phyloP scores from a whole-genome alignment of 1,140 invertebrate species.

The Capitella teleta region DNA sequence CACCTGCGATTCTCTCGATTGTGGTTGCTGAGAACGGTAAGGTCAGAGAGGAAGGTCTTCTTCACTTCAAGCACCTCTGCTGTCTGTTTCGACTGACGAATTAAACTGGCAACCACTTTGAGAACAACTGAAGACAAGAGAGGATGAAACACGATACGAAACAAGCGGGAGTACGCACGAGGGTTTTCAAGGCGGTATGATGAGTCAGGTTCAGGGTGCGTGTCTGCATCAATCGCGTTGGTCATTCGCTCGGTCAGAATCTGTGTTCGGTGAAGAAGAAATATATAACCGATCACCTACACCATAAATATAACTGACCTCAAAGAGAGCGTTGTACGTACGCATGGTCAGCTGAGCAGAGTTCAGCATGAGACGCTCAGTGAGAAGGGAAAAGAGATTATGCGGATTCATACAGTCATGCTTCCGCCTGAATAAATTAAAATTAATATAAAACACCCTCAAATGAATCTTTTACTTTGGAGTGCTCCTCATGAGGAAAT shows the following conservation, averaged over 20 bases:
- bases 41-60: conserved; percentile 90
- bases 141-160: neutral
- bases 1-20: conserved; percentile 82
- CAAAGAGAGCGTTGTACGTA: conserved; percentile 98
- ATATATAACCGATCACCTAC: too few species aligned
- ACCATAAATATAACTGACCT: too few species aligned
- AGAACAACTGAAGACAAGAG: conserved; percentile 69
- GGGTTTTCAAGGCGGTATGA: conserved; percentile 94
- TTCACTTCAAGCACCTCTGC: conserved; percentile 82
- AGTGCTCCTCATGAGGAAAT: conserved; percentile 87
- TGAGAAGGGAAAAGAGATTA: conserved; percentile 91
- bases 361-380: conserved; percentile 80
- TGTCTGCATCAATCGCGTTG: conserved; percentile 81
- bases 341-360: conserved; percentile 78
- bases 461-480: conserved; percentile 63
- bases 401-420: conserved; percentile 90
- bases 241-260: conserved; percentile 93
- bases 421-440: conserved; percentile 9
- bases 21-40: conserved; percentile 92
- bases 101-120: conserved; percentile 94
- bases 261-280: too few species aligned
- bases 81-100: conserved; percentile 88
- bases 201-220: conserved; percentile 85
- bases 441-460: neutral
- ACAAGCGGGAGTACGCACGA: conserved; percentile 54